Conservation (phyloP, 2,888 invertebrate species). For the Thymelicus acteon region DNA sequence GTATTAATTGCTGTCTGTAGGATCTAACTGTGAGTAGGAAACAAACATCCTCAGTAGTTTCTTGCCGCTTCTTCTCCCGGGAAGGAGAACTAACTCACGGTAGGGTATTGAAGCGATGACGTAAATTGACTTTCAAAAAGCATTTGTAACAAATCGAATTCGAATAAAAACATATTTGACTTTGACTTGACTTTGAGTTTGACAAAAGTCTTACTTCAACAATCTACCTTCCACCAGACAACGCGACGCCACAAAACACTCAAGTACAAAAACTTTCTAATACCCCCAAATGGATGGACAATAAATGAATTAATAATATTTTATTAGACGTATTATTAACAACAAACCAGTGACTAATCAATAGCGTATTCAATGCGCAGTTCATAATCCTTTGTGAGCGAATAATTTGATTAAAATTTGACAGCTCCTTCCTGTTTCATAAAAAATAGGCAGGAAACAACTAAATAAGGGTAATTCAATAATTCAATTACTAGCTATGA, state of each 20-base stretch:
- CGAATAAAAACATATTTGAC: too few relatives aligned
- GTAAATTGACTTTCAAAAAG: too few relatives aligned
- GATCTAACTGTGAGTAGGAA: too few relatives aligned
- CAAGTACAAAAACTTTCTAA: background rate
- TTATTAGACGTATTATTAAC: conserved; percentile 27
- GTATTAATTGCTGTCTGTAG: too few relatives aligned
- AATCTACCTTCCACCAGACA: too few relatives aligned
- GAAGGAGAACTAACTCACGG: too few relatives aligned
- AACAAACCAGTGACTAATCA: conserved; percentile 39
- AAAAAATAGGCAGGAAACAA: conserved; percentile 67
- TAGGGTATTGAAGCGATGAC: too few relatives aligned
- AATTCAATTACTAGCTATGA: conserved; percentile 51
- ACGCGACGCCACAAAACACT: background rate
- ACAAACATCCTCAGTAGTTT: too few relatives aligned
- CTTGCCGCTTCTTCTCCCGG: too few relatives aligned
- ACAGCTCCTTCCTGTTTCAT: conserved; percentile 71
- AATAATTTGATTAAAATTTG: conserved; percentile 81
- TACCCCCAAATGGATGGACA: conserved; percentile 1
- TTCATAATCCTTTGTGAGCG: conserved; percentile 67
- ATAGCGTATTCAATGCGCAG: conserved; percentile 48
- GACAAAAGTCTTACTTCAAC: too few relatives aligned
- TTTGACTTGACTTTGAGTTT: too few relatives aligned
- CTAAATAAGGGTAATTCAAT: conserved; percentile 69
- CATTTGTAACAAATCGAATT: too few relatives aligned
- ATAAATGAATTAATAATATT: conserved; percentile 41